Evolutionary conservation across 2,888 invertebrate species (phyloP), one percentile per base, ranked within the genome.

Genomic region (Drosophila trichaetosa): DNA sequence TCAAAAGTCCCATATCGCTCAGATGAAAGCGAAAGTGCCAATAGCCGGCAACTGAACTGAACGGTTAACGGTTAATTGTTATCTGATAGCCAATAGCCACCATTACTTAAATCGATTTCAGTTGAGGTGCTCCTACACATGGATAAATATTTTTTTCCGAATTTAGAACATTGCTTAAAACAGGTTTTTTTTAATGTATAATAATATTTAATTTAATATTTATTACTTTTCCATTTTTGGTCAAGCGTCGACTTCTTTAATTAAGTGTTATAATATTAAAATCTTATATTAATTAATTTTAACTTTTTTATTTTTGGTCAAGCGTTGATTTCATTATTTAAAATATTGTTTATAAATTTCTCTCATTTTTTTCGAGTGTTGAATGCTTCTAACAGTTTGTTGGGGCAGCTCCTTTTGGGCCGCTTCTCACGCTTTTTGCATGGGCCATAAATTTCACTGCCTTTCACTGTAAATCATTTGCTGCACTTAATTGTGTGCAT

Each of bases 401-500:
- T 16, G 34, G 10, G 33, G 8, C 33, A 36, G 48, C 66, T 58
- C 66, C 65, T 68, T 54, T 54, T 33, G 27, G 54, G 36, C 31
- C 56, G 60, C 62, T 82, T 86, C 86, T 78, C 86, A 86, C 87
- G 83, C 89, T 88, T 83, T 80, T 80, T 80, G 75, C 83, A 80
- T 88, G 83, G 86, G 76, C 90, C 76, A 86, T 83, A 80, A 90
- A 90, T 87, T 87, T 90, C 90, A 83, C 87, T 86, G 80, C 87
- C 89, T 86, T 86, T 88, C 90, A 88, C 86, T 90, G 67, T 75
- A 86, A 88, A 86, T 88, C 90, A 88, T 86, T 88, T 88, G 80
- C 76, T 51, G 77, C 58, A 74, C 72, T 80, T 73, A 82, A 77
- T 86, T 88, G 85, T 79, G 73, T 89, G 85, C 83, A 86, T 90